Evolutionary conservation across 2,888 invertebrate genomes (phyloP).

Genomic region (Tiphia femorata): DNA sequence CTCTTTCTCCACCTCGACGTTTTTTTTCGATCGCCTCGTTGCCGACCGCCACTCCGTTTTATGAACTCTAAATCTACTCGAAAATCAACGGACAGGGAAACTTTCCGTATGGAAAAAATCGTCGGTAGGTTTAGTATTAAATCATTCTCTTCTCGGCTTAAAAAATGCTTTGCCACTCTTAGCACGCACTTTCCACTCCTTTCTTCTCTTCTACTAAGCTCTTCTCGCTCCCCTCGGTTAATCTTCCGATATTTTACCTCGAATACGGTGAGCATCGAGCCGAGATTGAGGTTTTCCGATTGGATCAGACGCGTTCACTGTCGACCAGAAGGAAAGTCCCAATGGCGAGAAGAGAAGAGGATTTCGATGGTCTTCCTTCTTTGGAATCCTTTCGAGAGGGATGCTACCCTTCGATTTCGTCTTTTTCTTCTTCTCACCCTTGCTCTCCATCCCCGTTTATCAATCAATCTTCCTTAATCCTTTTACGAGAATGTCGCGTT

Average conservation of each 20-base stretch:
- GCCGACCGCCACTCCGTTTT: constrained; percentile 8
- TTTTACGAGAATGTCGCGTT: constrained; percentile 19
- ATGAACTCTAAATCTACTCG: constrained; percentile 9
- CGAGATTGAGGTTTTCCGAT: constrained; percentile 4
- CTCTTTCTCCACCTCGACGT: not conserved
- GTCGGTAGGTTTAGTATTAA: no score
- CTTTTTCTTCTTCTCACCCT: no score
- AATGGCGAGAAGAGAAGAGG: constrained; percentile 7
- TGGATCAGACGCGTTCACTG: not conserved
- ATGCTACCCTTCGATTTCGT: no score
- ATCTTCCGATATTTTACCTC: constrained; percentile 7
- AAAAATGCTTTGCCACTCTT: no score
- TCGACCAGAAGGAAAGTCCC: not conserved
- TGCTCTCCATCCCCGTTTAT: no score
- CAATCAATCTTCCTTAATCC: no score
- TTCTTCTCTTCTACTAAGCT: constrained; percentile 10
- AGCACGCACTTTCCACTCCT: not conserved
- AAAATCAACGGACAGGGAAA: no score
- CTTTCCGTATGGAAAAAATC: no score
- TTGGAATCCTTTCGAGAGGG: constrained; percentile 7
- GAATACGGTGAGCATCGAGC: not conserved
- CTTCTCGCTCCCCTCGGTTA: not conserved
- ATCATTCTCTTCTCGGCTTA: no score
- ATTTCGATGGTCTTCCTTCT: not conserved
- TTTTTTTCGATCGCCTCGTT: constrained; percentile 31